A percentile compares a stretch with the other conserved stretches of the same genome.
Conservation (phyloP, 1,140 invertebrate species). For the Hycleus phaleratus region DNA sequence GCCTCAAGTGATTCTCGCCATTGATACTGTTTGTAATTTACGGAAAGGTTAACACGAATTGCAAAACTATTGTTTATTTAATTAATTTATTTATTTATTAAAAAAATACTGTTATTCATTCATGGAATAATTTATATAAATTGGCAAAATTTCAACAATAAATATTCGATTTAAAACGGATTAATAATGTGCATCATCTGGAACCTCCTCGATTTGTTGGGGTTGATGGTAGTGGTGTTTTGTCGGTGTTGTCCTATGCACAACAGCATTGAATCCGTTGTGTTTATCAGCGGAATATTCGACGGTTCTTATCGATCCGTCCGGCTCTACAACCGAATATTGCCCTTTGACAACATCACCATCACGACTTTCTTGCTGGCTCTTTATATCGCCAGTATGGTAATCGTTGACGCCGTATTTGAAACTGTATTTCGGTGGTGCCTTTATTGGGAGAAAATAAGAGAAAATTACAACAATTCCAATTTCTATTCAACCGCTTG, state of each 20-base stretch:
- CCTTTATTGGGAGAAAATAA: conserved; percentile 34
- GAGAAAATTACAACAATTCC: not conserved
- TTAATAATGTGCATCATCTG: no score
- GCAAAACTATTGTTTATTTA: no score
- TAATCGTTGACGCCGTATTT: conserved; percentile 58
- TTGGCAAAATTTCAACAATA: no score
- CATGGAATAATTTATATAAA: no score
- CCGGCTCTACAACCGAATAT: conserved; percentile 53
- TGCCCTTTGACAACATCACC: conserved; percentile 58
- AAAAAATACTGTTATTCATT: no score
- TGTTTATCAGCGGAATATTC: conserved; percentile 37
- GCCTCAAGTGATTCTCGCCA: no score
- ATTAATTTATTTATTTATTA: no score
- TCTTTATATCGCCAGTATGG: conserved; percentile 56
- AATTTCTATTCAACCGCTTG: not conserved
- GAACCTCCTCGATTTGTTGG: not conserved
- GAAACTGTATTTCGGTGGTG: conserved; percentile 55
- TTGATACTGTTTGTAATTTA: no score
- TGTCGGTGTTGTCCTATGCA: conserved; percentile 32
- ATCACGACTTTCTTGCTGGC: conserved; percentile 55
- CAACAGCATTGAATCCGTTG: conserved; percentile 43
- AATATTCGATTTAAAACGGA: no score
- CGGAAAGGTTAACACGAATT: no score
- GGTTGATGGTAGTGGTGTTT: not conserved
- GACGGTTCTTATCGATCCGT: conserved; percentile 52